Evolutionary conservation across 2,797 vertebrate species (phyloP), one percentile per base, ranked within the genome.

Genomic region (Oophaga sylvatica): DNA sequence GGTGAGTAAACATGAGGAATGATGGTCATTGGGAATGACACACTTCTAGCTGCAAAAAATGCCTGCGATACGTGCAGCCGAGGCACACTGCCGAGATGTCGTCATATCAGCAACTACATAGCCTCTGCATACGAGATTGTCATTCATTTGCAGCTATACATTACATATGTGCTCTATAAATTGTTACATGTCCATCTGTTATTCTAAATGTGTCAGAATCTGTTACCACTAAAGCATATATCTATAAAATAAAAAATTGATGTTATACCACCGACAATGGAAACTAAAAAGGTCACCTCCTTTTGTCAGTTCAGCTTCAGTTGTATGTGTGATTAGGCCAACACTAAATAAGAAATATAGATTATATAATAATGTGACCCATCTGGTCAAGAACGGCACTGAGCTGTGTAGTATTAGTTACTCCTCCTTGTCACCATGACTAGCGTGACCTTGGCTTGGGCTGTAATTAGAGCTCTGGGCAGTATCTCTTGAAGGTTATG

Each of bases 1-100:
- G 57, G 70, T 63, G 59, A 76, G 83, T 84, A 84, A 76, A 84
- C 35, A 62, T 53, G 53, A 63, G 22, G 26, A 57, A 76, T 59
- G n/a, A 41, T 22, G 57, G 59, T 45, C n/a, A 53, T 76, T 57
- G 59, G 56, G 20, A 83, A 59, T 73, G 31, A 62, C 57, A 70
- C 26, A 22, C n/a, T 22, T n/a, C 35, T 48, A 82, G 11, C 81
- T 31, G 29, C 65, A 75, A 84, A 84, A 48, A 15, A 56, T 29
- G 16, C 9, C 20, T 82, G 7, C 31, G 17, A 60, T n/a, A 35
- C 70, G 20, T 76, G 17, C 73, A 62, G 20, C 17, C 31, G 53
- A 57, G 31, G 65, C 53, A 68, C 12, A 19, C 65, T 29, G 7
- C 17, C 7, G 57, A 71, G 1, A 73, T 26, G 29, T 0, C 11